Percentiles rank a stretch among this genome's conserved stretches.
phyloP scores from a whole-genome alignment of 1,140 invertebrate species.

The Drosophila aff. region DNA sequence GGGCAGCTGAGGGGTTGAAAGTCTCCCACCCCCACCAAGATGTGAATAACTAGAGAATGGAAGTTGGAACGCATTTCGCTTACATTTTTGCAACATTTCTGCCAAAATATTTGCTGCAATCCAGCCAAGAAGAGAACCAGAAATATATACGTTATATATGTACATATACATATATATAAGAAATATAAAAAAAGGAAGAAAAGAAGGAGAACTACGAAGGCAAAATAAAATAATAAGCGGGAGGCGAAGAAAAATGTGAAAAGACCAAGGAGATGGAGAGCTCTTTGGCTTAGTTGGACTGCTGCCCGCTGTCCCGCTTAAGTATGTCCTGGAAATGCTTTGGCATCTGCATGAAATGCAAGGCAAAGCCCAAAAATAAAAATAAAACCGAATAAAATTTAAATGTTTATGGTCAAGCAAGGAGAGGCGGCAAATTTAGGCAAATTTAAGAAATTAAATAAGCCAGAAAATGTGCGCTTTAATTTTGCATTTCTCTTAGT shows the following conservation, averaged over 20 bases:
- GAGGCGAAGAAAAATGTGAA: constrained; percentile 11
- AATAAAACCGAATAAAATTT: constrained; percentile 38
- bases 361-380: neutral
- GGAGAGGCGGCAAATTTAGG: neutral
- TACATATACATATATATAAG: neutral
- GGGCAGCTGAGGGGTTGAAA: neutral
- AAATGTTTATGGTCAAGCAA: constrained; percentile 12
- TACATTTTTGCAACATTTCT: constrained; percentile 75
- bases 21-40: neutral
- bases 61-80: constrained; percentile 59
- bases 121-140: constrained; percentile 25
- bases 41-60: neutral
- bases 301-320: constrained; percentile 44
- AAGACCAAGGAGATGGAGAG: constrained; percentile 27
- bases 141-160: neutral
- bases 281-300: constrained; percentile 54
- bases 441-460: constrained; percentile 24
- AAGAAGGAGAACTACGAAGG: neutral
- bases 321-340: constrained; percentile 51
- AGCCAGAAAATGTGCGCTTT: constrained; percentile 1
- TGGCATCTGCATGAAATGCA: constrained; percentile 40
- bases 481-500: neutral
- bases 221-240: neutral
- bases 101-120: constrained; percentile 61
- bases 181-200: neutral